These are phyloP conservation scores for Pteromalus puparum DNA, from an alignment of 1,140 invertebrate species.

Conservation along the genomic window DNA sequence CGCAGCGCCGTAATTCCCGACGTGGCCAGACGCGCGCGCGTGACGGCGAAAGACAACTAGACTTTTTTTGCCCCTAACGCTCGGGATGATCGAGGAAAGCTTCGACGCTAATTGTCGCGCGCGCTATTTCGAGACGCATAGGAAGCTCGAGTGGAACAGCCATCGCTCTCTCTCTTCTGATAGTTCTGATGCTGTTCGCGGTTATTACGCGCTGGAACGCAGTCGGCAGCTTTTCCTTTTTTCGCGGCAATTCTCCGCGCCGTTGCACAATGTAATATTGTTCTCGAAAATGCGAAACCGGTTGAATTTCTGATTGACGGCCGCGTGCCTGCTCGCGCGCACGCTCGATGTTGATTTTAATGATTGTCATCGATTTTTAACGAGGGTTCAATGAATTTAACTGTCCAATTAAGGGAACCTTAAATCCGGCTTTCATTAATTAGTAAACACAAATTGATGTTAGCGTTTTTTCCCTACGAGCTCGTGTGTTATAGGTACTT, in stretches of 20 bases:
- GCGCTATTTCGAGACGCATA: background rate
- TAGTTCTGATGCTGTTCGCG: background rate
- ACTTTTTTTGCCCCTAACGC: constrained; percentile 12
- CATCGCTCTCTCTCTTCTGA: no score
- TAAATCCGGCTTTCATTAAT: constrained; percentile 12
- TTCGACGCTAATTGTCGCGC: background rate
- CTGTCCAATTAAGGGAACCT: constrained; percentile 9
- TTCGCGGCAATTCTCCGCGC: background rate
- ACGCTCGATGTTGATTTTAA: constrained; percentile 22
- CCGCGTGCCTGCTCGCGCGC: background rate
- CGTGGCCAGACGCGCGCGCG: no score
- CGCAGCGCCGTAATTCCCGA: background rate
- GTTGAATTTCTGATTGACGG: constrained; percentile 35
- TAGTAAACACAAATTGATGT: constrained; percentile 15
- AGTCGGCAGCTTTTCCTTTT: background rate
- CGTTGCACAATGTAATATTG: constrained; percentile 34
- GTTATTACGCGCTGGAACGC: constrained; percentile 30
- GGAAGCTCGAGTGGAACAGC: no score
- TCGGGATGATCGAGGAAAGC: background rate
- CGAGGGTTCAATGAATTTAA: constrained; percentile 26
- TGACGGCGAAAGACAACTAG: no score
- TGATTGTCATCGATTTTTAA: constrained; percentile 46
- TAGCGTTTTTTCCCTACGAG: background rate
- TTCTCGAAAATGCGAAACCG: constrained; percentile 33
- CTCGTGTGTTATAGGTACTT: no score